Evolutionary conservation across 37 sponge, comb jelly and placozoan genomes (phyloP).

Genomic region (Cladorhizidae sp.): DNA sequence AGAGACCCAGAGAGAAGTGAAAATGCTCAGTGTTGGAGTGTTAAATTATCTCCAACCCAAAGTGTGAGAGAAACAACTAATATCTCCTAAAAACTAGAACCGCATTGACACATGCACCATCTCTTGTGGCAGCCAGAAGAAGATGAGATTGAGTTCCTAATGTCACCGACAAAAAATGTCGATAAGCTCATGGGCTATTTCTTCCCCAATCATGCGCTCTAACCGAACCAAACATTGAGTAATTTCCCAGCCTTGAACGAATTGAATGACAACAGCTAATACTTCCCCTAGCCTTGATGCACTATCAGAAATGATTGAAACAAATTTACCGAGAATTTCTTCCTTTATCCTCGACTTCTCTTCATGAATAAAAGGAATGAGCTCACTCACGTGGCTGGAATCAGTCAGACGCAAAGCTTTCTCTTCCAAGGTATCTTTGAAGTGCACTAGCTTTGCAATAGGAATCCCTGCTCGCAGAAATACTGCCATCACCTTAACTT

Average conservation of each 20-base stretch:
- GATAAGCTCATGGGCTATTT: slow-evolving; percentile 21
- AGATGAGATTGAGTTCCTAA: not conserved
- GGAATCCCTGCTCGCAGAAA: slow-evolving; percentile 15
- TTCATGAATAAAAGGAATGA: slow-evolving; percentile 42
- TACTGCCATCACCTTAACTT: slow-evolving; percentile 48
- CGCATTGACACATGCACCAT: slow-evolving; percentile 18
- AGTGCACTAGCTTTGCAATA: slow-evolving; percentile 23
- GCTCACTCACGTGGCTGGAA: slow-evolving; percentile 12
- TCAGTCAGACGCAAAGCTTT: slow-evolving; percentile 29
- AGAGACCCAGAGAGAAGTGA: slow-evolving; percentile 28
- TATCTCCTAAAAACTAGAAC: slow-evolving; percentile 28
- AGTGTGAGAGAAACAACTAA: slow-evolving; percentile 59
- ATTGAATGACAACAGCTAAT: slow-evolving; percentile 19
- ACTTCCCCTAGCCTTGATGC: slow-evolving; percentile 32
- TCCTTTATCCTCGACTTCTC: slow-evolving; percentile 12
- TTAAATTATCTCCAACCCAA: slow-evolving; percentile 49
- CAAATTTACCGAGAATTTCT: slow-evolving; percentile 13
- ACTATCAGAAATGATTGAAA: slow-evolving; percentile 31
- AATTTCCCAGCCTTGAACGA: not conserved
- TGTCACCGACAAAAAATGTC: not conserved
- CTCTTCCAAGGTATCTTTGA: no score
- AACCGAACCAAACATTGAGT: not conserved
- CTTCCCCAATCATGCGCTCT: slow-evolving; percentile 8
- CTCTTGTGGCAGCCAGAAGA: slow-evolving; percentile 27
- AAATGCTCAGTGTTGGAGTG: slow-evolving; percentile 22